Evolutionary conservation across 2,113 vertebrate species (phyloP).

Genomic region (Diadophis punctatus): DNA sequence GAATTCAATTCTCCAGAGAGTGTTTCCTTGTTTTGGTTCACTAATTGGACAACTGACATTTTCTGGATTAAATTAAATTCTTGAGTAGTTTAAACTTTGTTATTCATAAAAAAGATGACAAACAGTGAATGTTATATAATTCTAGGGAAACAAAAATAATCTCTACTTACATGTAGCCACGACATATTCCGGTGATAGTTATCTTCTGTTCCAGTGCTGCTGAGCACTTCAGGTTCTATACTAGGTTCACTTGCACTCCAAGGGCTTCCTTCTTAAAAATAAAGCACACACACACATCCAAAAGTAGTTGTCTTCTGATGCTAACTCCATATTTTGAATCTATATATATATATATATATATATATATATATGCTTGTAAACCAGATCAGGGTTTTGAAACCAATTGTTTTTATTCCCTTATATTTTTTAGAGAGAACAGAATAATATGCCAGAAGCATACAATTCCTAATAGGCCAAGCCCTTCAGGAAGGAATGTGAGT

Average conservation of each 20-base stretch:
- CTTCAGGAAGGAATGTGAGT: neutral
- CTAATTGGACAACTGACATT: too few relatives aligned
- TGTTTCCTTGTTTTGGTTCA: too few relatives aligned
- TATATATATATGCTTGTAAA: conserved; percentile 54
- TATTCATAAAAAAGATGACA: neutral
- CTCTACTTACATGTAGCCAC: conserved; percentile 90
- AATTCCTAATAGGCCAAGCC: neutral
- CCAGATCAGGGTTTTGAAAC: conserved; percentile 65
- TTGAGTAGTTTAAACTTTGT: neutral
- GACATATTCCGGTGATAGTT: conserved; percentile 98
- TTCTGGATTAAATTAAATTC: neutral
- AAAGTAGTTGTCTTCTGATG: conserved; percentile 55
- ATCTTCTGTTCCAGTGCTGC: conserved; percentile 84
- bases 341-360: conserved; percentile 44
- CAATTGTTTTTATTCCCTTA: neutral
- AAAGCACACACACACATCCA: conserved; percentile 70
- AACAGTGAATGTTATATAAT: neutral
- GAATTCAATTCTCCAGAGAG: too few relatives aligned
- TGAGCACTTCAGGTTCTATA: conserved; percentile 92
- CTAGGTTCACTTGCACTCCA: conserved; percentile 97
- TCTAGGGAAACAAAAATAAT: neutral
- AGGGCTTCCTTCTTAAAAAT: conserved; percentile 88
- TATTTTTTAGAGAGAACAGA: neutral
- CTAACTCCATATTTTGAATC: conserved; percentile 60
- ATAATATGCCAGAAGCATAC: neutral